Conservation (phyloP, 35 echinoderm and acorn worm genomes). For the Anneissia japonica region DNA sequence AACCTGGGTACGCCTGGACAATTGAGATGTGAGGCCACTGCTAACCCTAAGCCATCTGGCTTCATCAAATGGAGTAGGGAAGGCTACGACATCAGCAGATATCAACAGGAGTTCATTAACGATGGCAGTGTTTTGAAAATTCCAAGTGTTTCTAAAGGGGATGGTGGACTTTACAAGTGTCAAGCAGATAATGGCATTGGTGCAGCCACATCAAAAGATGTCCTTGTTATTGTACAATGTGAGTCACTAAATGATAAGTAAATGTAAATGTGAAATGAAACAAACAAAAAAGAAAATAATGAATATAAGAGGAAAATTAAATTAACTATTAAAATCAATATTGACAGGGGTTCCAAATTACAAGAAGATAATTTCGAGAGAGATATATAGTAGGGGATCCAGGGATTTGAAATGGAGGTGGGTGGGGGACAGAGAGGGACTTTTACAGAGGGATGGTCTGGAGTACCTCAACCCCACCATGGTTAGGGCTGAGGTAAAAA, state of each 20-base stretch:
- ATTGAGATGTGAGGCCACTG: constrained; percentile 51
- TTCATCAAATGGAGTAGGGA: constrained; percentile 71
- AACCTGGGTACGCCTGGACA: constrained; percentile 41
- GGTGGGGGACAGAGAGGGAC: too few relatives aligned
- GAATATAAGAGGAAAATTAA: too few relatives aligned
- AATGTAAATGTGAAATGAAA: too few relatives aligned
- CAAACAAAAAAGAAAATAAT: too few relatives aligned
- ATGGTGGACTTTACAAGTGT: constrained; percentile 78
- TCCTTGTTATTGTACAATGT: constrained; percentile 92
- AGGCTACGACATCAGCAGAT: constrained; percentile 63
- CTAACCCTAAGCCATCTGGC: constrained; percentile 70
- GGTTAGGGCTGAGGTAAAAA: too few relatives aligned
- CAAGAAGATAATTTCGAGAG: too few relatives aligned
- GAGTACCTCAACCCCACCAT: too few relatives aligned
- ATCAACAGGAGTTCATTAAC: constrained; percentile 37
- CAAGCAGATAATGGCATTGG: constrained; percentile 82
- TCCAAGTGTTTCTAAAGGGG: constrained; percentile 34
- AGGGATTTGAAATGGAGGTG: too few relatives aligned
- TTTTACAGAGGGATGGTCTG: too few relatives aligned
- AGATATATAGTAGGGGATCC: too few relatives aligned
- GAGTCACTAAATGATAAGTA: constrained; percentile 14
- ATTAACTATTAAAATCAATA: too few relatives aligned
- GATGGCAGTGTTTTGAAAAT: constrained; percentile 40
- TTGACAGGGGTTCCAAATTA: too few relatives aligned
- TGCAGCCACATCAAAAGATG: constrained; percentile 54